Base-by-base conservation (phyloP, 2,113 vertebrate genomes). In the Semnornis frantzii region DNA sequence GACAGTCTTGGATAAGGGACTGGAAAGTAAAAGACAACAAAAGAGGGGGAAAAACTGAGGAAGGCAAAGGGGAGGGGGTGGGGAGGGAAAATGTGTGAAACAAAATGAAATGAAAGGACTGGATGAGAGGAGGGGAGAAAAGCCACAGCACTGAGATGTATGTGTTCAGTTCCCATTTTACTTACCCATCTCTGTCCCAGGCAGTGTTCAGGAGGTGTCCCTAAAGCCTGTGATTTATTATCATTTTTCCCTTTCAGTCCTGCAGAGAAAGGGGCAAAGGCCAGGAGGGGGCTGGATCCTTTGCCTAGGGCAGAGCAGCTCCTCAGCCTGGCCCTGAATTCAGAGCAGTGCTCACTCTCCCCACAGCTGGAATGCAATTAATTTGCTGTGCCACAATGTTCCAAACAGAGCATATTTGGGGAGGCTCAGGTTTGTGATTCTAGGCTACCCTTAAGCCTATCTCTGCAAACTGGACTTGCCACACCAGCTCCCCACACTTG, bases 351-450 rank as follows among this genome's bases (percentile, higher is more conserved):
- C 34, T 97, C 92, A 95, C 88, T 87, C 90, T 97, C 92, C 92
- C 94, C 55, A 88, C 93, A 96, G 90, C 85, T 95, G 95, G 95
- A 97, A 95, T 97, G 96, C 95, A 97, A 96, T 97, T 96, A 96
- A 95, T 95, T 97, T 95, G 95, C 87, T 75, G 37, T 70, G 90
- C 90, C 90, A 94, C 85, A 88, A 54, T 92, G 91, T 93, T 96
- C 90, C 81, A 94, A 95, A 95, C 76, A 90, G 77, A 92, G 63
- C 68, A 73, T 96, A 94, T 97, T 97, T 97, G 93, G 94, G 90
- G 79, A 97, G 85, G 92, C 90, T 95, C 93, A 86, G 87, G 83
- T 96, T 95, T 96, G 95, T 97, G 92, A 93, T 94, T 93, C 17
- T 42, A 90, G 87, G 90, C 88, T 95, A 79, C 76, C 58, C 89